Evolutionary conservation across 2,888 invertebrate genomes (phyloP), one percentile per base, ranked within the genome.

Genomic region (Catocala fraxini): DNA sequence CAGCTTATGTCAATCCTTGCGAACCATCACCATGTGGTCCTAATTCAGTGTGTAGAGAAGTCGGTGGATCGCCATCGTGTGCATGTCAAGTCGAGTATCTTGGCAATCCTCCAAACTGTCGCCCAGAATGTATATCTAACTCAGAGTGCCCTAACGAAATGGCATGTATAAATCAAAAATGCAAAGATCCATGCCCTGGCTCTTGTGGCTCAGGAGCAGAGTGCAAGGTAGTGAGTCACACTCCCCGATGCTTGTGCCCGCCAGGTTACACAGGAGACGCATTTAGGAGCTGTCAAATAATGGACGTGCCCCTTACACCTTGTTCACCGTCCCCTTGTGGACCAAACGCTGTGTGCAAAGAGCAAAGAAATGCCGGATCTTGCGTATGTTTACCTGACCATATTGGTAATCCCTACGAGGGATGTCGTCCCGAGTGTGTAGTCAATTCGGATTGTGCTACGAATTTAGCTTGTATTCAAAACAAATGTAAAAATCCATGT

Each of bases 1-100:
- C 86, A 61, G 70, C 76, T 45, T 93, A 88, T 63, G 81, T 90
- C 5, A 92, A 93, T 71, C 96, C 96, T 6, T 97, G 97, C 80
- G 93, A 95, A 75, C 97, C 97, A 33, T 96, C 97, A 9, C 97
- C 97, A 0, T 97, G 97, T 84, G 97, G 97, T 15, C 95, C 97
- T 6, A 96, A 96, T 79, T 95, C 96, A 4, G 91, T 96, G 78
- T 97, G 97, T 74, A 95, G 94, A 77, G 94, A 94, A 78, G 85
- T 94, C 49, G 94, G 94, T 41, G 95, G 95, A 51, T 95, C 96
- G 45, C 96, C 97, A 33, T 96, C 97, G 0, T 97, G 97, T 80
- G 96, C 96, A 34, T 97, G 97, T 80, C 85, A 96, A n/a, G 93
- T 95, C n/a, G 94, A 95, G 41, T 97, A 95, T 84, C 90, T 95